These are phyloP conservation scores for Nyleta sp. DNA, from an alignment of 2,888 invertebrate species.

Conservation along the genomic window DNA sequence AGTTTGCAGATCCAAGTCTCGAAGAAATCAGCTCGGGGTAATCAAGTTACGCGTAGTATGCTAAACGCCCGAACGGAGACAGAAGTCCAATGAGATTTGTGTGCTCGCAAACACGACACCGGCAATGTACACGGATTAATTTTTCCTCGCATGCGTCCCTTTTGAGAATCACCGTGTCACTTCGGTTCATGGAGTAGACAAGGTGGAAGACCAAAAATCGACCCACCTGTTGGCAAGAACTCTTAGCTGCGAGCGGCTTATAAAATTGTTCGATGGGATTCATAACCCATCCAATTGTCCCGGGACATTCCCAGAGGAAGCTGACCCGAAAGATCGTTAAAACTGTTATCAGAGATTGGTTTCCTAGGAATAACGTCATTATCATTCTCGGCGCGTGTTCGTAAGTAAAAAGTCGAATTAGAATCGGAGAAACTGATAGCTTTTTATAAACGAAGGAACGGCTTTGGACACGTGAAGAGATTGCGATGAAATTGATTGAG, in stretches of 20 bases:
- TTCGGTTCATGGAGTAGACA: background rate
- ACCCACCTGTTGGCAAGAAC: constrained; percentile 26
- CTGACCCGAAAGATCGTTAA: constrained; percentile 10
- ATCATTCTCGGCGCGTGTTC: background rate
- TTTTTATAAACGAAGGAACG: no score
- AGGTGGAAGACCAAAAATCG: no score
- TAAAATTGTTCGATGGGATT: constrained; percentile 15
- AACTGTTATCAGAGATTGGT: constrained; percentile 19
- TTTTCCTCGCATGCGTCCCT: background rate
- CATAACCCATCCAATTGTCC: constrained; percentile 26
- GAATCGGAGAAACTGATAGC: background rate
- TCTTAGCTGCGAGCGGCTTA: constrained; percentile 12
- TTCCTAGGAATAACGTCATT: constrained; percentile 16
- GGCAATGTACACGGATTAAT: background rate
- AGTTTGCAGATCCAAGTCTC: constrained; percentile 14
- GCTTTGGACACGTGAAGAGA: no score
- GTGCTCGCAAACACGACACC: constrained; percentile 5
- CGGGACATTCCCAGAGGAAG: background rate
- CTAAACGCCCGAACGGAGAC: constrained; percentile 3
- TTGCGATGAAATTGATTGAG: no score
- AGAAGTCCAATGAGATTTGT: constrained; percentile 18
- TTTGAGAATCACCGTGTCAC: background rate
- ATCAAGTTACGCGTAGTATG: constrained; percentile 21
- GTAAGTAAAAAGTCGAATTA: constrained; percentile 15
- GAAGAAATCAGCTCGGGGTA: constrained; percentile 32